These are phyloP conservation scores for Schmidtea mediterranea DNA, from an alignment of 1,140 invertebrate species.

Conservation along the genomic window DNA sequence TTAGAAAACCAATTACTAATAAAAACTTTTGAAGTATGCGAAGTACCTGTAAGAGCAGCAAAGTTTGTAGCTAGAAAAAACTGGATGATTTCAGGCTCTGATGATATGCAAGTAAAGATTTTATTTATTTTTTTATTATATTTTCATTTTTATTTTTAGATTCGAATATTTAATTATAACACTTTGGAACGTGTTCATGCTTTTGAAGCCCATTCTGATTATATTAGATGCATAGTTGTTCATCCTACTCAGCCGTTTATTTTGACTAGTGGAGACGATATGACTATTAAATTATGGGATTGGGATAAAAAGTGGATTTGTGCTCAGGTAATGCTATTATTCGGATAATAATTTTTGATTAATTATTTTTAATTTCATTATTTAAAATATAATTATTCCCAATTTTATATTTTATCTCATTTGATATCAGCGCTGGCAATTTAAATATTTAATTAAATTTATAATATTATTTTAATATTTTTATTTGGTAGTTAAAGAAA, in stretches of 20 bases:
- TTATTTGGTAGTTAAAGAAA: too few relatives aligned
- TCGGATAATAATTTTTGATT: conserved; percentile 48
- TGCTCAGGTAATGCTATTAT: conserved; percentile 43
- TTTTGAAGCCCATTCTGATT: conserved; percentile 94
- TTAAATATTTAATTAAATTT: too few relatives aligned
- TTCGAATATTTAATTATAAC: conserved; percentile 93
- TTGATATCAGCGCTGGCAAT: too few relatives aligned
- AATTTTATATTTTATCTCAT: too few relatives aligned
- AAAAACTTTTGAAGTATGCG: conserved; percentile 80
- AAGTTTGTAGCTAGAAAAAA: conserved; percentile 89
- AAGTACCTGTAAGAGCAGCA: conserved; percentile 69
- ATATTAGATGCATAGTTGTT: conserved; percentile 73
- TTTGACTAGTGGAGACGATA: conserved; percentile 67
- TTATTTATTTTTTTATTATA: neutral
- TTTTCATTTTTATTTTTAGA: conserved; percentile 33
- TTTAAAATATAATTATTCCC: too few relatives aligned
- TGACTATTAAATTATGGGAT: conserved; percentile 97
- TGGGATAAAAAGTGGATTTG: conserved; percentile 94
- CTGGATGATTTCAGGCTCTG: conserved; percentile 89
- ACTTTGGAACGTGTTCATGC: conserved; percentile 75
- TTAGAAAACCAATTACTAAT: conserved; percentile 64
- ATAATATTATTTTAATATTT: too few relatives aligned
- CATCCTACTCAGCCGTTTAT: conserved; percentile 91
- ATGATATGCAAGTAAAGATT: neutral
- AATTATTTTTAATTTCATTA: neutral